A percentile compares a stretch with the other conserved stretches of the same genome.
Conservation (phyloP, 1,140 invertebrate species). For the Glossosoma conforme region DNA sequence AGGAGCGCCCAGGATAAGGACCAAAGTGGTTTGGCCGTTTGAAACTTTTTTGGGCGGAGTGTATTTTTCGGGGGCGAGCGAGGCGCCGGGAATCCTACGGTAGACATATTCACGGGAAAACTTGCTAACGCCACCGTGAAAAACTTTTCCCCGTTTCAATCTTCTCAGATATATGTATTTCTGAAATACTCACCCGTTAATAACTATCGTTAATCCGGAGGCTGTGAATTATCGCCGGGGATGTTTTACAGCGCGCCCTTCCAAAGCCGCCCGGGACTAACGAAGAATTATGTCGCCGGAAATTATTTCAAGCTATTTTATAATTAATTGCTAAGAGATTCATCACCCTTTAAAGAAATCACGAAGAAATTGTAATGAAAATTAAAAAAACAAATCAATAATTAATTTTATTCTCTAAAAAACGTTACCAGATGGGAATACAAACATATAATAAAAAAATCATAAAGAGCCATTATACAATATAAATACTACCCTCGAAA, state of each 20-base stretch:
- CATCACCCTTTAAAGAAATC: too few relatives aligned
- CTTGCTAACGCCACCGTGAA: conserved; percentile 32
- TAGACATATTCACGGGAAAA: conserved; percentile 33
- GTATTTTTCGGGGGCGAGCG: conserved; percentile 29
- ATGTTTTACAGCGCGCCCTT: conserved; percentile 2
- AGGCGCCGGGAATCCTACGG: conserved; percentile 32
- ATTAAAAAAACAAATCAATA: too few relatives aligned
- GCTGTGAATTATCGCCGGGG: conserved; percentile 26
- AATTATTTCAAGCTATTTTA: conserved; percentile 31
- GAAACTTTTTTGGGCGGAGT: conserved; percentile 27
- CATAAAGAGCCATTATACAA: too few relatives aligned
- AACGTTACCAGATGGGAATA: too few relatives aligned
- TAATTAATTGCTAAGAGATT: too few relatives aligned
- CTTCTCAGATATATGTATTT: conserved; percentile 31
- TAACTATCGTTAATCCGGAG: conserved; percentile 28
- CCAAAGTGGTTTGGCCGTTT: neutral
- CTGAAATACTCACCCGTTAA: conserved; percentile 29
- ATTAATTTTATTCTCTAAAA: too few relatives aligned
- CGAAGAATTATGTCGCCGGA: conserved; percentile 27
- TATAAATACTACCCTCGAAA: too few relatives aligned
- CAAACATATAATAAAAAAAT: too few relatives aligned
- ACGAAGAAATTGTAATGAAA: too few relatives aligned
- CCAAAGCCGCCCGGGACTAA: conserved; percentile 4
- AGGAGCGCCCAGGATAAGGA: conserved; percentile 2
- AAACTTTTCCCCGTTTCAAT: conserved; percentile 32